phyloP scores from a whole-genome alignment of 2,113 vertebrate genomes.

The Vidua macroura region DNA sequence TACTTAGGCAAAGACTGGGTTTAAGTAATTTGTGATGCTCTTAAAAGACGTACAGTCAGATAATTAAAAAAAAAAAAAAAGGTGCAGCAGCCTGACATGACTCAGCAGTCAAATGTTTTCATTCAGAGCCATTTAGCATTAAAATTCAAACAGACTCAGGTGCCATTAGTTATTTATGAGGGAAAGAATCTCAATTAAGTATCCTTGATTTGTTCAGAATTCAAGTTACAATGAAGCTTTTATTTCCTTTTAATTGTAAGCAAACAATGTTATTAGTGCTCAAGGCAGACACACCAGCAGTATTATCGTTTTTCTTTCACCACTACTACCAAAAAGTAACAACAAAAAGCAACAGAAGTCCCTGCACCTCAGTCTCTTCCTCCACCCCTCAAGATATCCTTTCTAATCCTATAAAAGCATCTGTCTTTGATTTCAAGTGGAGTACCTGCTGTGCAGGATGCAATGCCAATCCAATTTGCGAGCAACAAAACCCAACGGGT shows the following conservation, averaged over 20 bases:
- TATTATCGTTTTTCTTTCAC: conserved; percentile 53
- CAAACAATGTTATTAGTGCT: conserved; percentile 53
- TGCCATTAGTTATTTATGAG: conserved; percentile 70
- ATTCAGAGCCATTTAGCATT: conserved; percentile 71
- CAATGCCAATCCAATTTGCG: conserved; percentile 79
- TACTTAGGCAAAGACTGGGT: background rate
- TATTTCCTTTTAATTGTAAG: conserved; percentile 75
- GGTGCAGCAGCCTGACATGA: conserved; percentile 56
- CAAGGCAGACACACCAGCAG: conserved; percentile 54
- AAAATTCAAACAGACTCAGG: conserved; percentile 74
- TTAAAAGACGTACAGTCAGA: conserved; percentile 26
- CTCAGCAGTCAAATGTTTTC: conserved; percentile 73
- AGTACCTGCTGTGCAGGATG: conserved; percentile 78
- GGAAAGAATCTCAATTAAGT: conserved; percentile 69
- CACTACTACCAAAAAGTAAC: conserved; percentile 62
- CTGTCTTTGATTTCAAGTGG: conserved; percentile 80
- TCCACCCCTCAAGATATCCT: conserved; percentile 68
- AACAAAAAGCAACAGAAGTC: conserved; percentile 11
- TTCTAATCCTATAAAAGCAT: conserved; percentile 80
- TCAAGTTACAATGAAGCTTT: conserved; percentile 58
- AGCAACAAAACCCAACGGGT: conserved; percentile 77
- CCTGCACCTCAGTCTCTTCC: conserved; percentile 52
- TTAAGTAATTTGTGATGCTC: conserved; percentile 12
- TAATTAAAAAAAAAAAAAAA: conserved; percentile 11
- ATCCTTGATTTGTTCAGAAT: conserved; percentile 65